These are phyloP conservation scores for Peromyscus attwateri DNA, from an alignment of 2,797 vertebrate species.

Conservation along the genomic window DNA sequence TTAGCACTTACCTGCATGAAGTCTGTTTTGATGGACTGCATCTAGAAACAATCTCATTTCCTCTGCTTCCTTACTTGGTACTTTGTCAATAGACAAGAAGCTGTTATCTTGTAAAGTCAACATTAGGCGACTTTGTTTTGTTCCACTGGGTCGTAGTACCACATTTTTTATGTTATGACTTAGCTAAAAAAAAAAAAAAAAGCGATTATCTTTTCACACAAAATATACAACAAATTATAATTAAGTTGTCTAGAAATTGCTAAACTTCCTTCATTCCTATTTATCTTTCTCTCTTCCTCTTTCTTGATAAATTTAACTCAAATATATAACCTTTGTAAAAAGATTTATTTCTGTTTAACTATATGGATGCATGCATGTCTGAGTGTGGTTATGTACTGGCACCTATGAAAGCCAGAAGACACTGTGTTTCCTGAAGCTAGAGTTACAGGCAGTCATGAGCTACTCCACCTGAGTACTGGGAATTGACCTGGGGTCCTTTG, in stretches of 20 bases:
- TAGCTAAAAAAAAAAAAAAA: constrained; percentile 89
- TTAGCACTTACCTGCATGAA: constrained; percentile 89
- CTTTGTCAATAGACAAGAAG: constrained; percentile 94
- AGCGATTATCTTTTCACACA: constrained; percentile 57
- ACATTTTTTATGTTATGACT: constrained; percentile 97
- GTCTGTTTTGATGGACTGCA: constrained; percentile 92
- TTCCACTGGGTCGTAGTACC: constrained; percentile 87
- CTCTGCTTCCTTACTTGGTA: constrained; percentile 90
- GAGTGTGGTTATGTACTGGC: background rate
- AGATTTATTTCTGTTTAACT: background rate
- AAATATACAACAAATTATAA: constrained; percentile 43
- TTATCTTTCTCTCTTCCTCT: constrained; percentile 49
- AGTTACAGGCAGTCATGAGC: background rate
- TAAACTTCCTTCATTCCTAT: constrained; percentile 33
- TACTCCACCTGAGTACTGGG: background rate
- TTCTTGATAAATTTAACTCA: constrained; percentile 63
- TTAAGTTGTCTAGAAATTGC: constrained; percentile 40
- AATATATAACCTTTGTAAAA: constrained; percentile 24
- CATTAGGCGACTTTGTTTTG: constrained; percentile 91
- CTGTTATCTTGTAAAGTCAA: constrained; percentile 94
- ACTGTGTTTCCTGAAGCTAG: background rate
- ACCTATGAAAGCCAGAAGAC: background rate
- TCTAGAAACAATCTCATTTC: constrained; percentile 96
- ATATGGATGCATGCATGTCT: background rate
- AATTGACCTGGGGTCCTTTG: background rate